These are phyloP conservation scores for Leontopithecus rosalia DNA, from an alignment of 2,797 vertebrate species.

Conservation along the genomic window DNA sequence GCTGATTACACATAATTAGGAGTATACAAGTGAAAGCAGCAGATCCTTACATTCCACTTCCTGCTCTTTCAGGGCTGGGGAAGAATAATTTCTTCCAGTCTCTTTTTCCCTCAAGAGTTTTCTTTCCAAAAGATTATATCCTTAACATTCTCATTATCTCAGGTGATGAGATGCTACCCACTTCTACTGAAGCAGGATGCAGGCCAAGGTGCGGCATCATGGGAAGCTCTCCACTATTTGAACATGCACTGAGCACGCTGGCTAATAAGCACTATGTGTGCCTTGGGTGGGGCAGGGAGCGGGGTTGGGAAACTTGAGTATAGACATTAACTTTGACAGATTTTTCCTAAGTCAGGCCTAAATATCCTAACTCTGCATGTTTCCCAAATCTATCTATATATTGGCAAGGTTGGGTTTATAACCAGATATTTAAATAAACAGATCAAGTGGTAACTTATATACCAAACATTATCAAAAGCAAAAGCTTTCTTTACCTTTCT, in stretches of 20 bases:
- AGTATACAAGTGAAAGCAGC: not conserved
- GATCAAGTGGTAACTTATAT: not conserved
- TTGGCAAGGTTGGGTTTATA: not conserved
- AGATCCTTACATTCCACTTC: not conserved
- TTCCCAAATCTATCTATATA: not conserved
- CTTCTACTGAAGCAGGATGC: not conserved
- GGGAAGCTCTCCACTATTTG: not conserved
- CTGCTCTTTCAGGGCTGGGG: not conserved
- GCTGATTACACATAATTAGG: not conserved
- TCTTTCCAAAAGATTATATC: not conserved
- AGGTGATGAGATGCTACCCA: not conserved
- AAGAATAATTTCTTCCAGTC: not conserved
- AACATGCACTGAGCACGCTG: not conserved
- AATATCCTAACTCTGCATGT: not conserved
- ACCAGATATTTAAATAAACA: not conserved
- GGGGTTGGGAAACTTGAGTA: not conserved
- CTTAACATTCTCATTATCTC: not conserved
- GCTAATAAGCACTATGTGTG: not conserved
- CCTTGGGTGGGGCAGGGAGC: not conserved
- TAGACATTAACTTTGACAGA: not conserved
- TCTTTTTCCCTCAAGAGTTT: not conserved
- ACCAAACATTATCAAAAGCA: not conserved
- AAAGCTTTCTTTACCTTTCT: conserved; percentile 86
- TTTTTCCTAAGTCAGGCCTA: conserved; percentile 13
- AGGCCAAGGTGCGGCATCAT: not conserved